phyloP scores from a whole-genome alignment of 1,140 invertebrate species.

The Globodera ellingtonae region DNA sequence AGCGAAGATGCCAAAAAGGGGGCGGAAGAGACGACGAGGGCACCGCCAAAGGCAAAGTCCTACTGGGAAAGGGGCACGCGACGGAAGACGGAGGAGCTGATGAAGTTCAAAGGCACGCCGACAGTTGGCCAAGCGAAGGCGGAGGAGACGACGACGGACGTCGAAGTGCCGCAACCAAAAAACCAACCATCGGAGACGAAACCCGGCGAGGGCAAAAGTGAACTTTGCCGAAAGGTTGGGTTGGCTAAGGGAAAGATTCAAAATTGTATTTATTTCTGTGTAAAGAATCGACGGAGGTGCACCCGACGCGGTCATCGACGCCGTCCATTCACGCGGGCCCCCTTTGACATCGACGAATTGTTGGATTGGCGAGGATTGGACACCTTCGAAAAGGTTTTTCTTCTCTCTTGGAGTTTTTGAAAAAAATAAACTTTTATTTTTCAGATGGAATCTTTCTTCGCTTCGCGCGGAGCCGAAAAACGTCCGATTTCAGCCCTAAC shows the following conservation, averaged over 20 bases:
- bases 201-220: not conserved
- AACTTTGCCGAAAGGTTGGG: not conserved
- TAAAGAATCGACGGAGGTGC: conserved; percentile 3
- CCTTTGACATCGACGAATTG: conserved; percentile 50
- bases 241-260: not conserved
- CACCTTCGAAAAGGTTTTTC: conserved; percentile 53
- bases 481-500: not conserved
- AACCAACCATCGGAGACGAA: not conserved
- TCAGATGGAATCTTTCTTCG: conserved; percentile 45
- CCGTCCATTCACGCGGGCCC: conserved; percentile 40
- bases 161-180: not conserved
- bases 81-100: conserved; percentile 31
- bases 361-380: conserved; percentile 42
- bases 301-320: conserved; percentile 24
- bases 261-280: not conserved
- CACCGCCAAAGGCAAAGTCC: conserved; percentile 7
- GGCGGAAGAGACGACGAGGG: conserved; percentile 23
- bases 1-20: conserved; percentile 18
- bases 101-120: conserved; percentile 17
- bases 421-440: not conserved
- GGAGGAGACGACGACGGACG: conserved; percentile 1
- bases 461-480: conserved; percentile 21
- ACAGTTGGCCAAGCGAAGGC: conserved; percentile 1
- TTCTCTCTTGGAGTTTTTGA: too few relatives aligned
- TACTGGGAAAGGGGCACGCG: conserved; percentile 22